A percentile compares a stretch with the other conserved stretches of the same genome.
phyloP scores from a whole-genome alignment of 1,140 invertebrate genomes.

The Bombus vancouverensis region DNA sequence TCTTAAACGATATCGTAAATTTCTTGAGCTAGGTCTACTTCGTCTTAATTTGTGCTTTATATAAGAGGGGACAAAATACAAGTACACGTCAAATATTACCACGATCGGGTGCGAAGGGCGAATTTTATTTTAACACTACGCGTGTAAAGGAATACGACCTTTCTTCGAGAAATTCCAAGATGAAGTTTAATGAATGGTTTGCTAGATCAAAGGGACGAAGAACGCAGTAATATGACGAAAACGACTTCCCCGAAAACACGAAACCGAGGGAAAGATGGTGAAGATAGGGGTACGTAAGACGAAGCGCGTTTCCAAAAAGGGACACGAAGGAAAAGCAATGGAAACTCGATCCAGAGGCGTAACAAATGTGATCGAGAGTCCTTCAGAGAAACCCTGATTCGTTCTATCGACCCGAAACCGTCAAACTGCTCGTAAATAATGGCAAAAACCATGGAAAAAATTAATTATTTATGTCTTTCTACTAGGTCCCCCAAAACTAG shows the following conservation, averaged over 20 bases:
- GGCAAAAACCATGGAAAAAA: neutral
- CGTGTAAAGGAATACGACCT: too few species aligned
- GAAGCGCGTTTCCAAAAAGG: neutral
- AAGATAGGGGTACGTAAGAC: neutral
- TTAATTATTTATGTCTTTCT: constrained; percentile 27
- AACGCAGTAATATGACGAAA: neutral
- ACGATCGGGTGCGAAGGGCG: too few species aligned
- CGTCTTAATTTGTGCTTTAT: too few species aligned
- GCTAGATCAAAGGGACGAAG: neutral
- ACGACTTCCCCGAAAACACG: neutral
- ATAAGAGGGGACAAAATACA: too few species aligned
- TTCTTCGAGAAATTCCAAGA: neutral
- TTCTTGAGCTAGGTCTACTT: too few species aligned
- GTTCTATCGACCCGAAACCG: neutral
- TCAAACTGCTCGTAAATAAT: constrained; percentile 12
- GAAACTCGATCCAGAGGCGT: constrained; percentile 14
- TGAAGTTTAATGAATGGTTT: neutral
- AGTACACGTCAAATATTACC: too few species aligned
- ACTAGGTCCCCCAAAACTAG: neutral
- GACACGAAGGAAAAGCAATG: neutral
- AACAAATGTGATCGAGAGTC: neutral
- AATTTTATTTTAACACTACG: too few species aligned
- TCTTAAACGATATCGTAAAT: too few species aligned
- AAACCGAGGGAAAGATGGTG: neutral
- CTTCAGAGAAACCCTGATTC: neutral